Evolutionary conservation across 2,113 vertebrate species (phyloP), one percentile per base, ranked within the genome.

Genomic region (Bucco capensis): DNA sequence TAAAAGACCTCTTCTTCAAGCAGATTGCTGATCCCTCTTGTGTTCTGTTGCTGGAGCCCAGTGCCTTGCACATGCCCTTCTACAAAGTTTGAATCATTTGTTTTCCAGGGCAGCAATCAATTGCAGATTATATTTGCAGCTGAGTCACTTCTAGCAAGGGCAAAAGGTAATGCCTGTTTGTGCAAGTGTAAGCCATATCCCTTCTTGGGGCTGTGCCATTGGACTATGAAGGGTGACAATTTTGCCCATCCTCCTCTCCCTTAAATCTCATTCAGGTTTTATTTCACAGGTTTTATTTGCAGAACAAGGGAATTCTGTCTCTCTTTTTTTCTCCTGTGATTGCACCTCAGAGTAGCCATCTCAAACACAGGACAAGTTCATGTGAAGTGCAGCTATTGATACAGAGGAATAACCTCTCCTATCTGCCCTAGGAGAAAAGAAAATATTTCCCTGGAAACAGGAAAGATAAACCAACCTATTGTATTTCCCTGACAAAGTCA

Each of bases 91-190:
- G 23, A 92, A 50, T 82, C 23, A 70, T 89, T 95, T 94, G 89
- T 86, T 92, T 94, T 80, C 67, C 25, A 8, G 58, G 38, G 38
- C 71, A 76, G 73, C 75, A 91, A 87, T 95, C 95, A 89, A 7
- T 80, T 62, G 67, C 6, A 7, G 75, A 51, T 72, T 50, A 49
- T 85, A 85, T 89, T 91, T 92, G 75, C 79, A 80, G 79, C 93
- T 92, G 94, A 95, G 79, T 94, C 91, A 95, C 57, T 83, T 70
- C 71, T 66, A 94, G 42, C 74, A 96, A 89, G 89, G 92, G 86
- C 86, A 93, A 96, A 95, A 93, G 89, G 67, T 88, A 90, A 89
- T 0, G 1, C 66, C 81, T 84, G 42, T 82, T 96, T 93, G 67
- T 90, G 90, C 47, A 90, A 82, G 42, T 27, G 66, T 66, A 76